phyloP scores from a whole-genome alignment of 2,113 vertebrate genomes.

The Riparia riparia region DNA sequence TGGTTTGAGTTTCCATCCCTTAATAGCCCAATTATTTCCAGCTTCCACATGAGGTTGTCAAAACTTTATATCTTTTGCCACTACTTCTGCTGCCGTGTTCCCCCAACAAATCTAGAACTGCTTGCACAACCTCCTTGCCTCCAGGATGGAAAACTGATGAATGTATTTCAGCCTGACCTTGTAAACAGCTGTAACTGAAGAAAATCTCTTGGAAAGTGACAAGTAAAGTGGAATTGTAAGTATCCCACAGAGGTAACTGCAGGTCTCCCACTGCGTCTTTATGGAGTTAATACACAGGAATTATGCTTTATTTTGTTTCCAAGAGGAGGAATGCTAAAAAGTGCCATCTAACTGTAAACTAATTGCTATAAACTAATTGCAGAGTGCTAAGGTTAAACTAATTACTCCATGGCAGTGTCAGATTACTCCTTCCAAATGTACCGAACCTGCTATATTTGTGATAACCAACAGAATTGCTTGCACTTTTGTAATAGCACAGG shows the following conservation, averaged over 20 bases:
- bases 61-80: neutral
- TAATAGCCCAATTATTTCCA: neutral
- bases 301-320: neutral
- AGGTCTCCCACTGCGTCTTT: neutral
- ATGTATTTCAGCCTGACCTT: neutral
- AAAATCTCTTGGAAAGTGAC: neutral
- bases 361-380: neutral
- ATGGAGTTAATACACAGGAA: neutral
- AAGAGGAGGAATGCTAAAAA: neutral
- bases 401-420: neutral
- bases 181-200: neutral
- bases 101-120: neutral
- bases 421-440: neutral
- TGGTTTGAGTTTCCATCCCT: neutral
- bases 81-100: accelerated
- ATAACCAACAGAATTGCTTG: neutral
- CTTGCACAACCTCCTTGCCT: neutral
- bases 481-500: neutral
- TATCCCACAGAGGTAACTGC: neutral
- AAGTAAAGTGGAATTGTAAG: neutral
- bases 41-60: neutral
- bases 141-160: neutral
- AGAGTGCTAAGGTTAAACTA: neutral
- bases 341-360: neutral
- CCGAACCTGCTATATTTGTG: neutral